Conservation (phyloP, 2,888 invertebrate genomes). For the Linyphia triangularis region DNA sequence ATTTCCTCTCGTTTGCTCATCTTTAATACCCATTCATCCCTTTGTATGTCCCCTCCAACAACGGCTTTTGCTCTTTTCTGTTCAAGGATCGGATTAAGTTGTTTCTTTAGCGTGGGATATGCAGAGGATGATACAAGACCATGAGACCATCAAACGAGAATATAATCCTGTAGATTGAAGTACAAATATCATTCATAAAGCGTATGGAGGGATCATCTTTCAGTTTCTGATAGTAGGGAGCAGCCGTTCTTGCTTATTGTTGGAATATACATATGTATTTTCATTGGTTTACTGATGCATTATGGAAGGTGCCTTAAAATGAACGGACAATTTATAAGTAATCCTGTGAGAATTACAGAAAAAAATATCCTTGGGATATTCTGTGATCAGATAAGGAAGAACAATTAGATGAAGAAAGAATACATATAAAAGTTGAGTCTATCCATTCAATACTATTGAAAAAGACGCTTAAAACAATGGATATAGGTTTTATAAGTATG, state of each 20-base stretch:
- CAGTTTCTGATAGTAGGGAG: not conserved
- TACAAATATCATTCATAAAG: slow-evolving; percentile 66
- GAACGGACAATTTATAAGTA: no score
- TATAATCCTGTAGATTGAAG: slow-evolving; percentile 63
- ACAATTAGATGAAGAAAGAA: no score
- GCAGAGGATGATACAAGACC: slow-evolving; percentile 37
- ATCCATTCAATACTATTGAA: no score
- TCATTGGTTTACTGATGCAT: not conserved
- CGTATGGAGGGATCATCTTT: slow-evolving; percentile 37
- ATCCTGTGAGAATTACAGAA: no score
- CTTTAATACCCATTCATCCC: slow-evolving; percentile 24
- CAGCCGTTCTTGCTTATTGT: not conserved
- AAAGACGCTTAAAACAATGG: no score
- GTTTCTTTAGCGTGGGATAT: slow-evolving; percentile 71
- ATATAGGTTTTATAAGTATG: no score
- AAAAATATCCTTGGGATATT: no score
- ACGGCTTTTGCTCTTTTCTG: slow-evolving; percentile 34
- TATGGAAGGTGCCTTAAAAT: no score
- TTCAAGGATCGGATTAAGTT: slow-evolving; percentile 58
- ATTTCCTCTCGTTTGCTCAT: slow-evolving; percentile 47
- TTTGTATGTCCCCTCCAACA: slow-evolving; percentile 51
- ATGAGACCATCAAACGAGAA: slow-evolving; percentile 55
- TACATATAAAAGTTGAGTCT: no score
- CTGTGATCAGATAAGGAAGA: no score
- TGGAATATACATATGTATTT: not conserved